These are phyloP conservation scores for Acleris sparsana DNA, from an alignment of 2,888 invertebrate genomes.

Conservation along the genomic window DNA sequence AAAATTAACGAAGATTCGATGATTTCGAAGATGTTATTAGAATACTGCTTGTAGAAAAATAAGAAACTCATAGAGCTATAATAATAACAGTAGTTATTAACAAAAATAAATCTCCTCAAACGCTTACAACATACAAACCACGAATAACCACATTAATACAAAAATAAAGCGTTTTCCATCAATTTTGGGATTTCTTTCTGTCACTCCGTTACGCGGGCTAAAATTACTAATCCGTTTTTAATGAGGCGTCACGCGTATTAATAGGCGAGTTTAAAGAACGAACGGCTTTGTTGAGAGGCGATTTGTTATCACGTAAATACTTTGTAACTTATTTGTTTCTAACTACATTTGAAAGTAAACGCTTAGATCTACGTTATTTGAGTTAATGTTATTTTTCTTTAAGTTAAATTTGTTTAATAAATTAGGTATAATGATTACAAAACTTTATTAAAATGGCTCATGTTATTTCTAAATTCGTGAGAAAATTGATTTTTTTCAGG, in stretches of 20 bases:
- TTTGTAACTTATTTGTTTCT: constrained; percentile 11
- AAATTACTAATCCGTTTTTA: constrained; percentile 37
- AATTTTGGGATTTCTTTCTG: constrained; percentile 31
- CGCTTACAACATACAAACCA: constrained; percentile 15
- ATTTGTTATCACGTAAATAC: constrained; percentile 32
- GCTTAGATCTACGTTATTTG: constrained; percentile 1
- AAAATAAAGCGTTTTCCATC: constrained; percentile 28
- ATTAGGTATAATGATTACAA: too few relatives aligned
- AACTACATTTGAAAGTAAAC: not conserved
- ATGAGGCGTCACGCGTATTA: constrained; percentile 34
- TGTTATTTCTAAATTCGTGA: too few relatives aligned
- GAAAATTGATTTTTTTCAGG: too few relatives aligned
- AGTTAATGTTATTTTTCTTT: not conserved
- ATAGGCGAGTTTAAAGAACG: constrained; percentile 29
- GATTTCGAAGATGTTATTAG: too few relatives aligned
- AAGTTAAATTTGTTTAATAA: too few relatives aligned
- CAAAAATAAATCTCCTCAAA: not conserved
- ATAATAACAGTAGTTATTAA: too few relatives aligned
- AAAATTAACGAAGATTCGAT: too few relatives aligned
- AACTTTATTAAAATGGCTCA: too few relatives aligned
- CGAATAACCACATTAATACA: constrained; percentile 20
- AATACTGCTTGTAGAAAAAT: too few relatives aligned
- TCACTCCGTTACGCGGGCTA: constrained; percentile 22
- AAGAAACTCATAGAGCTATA: too few relatives aligned
- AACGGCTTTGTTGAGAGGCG: constrained; percentile 18